phyloP scores from a whole-genome alignment of 1,140 invertebrate genomes.

The Trichonephila inaurata region DNA sequence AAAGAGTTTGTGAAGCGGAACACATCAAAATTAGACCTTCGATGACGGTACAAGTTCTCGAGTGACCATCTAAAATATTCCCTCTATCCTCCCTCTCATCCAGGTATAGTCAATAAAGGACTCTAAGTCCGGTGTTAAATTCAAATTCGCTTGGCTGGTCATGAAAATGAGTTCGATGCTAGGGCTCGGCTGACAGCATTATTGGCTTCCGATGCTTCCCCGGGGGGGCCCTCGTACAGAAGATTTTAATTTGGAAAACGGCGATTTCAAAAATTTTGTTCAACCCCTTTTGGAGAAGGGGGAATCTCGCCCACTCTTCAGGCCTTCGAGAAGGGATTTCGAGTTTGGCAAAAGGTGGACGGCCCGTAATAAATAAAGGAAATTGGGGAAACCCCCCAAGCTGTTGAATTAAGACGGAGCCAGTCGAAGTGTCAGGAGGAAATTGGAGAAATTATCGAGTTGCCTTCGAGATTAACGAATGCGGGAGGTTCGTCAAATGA shows the following conservation, averaged over 20 bases:
- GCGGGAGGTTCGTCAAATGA: background rate
- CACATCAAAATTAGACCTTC: background rate
- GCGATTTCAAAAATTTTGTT: slow-evolving; percentile 45
- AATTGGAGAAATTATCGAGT: slow-evolving; percentile 24
- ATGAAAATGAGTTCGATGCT: slow-evolving; percentile 25
- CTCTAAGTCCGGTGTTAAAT: slow-evolving; percentile 4
- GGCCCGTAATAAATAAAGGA: slow-evolving; percentile 22
- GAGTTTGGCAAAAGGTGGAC: slow-evolving; percentile 16
- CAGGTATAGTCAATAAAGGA: slow-evolving; percentile 10
- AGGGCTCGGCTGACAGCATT: slow-evolving; percentile 13
- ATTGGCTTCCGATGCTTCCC: slow-evolving; percentile 38
- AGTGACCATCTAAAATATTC: slow-evolving; percentile 15
- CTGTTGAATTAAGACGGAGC: slow-evolving; percentile 9
- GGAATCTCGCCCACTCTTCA: background rate
- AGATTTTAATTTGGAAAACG: slow-evolving; percentile 51
- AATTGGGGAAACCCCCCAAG: background rate
- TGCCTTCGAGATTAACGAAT: background rate
- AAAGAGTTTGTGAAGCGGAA: background rate
- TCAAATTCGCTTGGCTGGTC: slow-evolving; percentile 28
- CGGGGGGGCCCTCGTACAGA: background rate
- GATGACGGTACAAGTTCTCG: background rate
- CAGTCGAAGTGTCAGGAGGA: slow-evolving; percentile 22
- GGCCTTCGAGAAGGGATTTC: background rate
- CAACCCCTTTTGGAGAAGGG: background rate
- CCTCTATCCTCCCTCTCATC: background rate